Evolutionary conservation across 2,888 invertebrate genomes (phyloP).

Genomic region (Pharmacophagus antenor): DNA sequence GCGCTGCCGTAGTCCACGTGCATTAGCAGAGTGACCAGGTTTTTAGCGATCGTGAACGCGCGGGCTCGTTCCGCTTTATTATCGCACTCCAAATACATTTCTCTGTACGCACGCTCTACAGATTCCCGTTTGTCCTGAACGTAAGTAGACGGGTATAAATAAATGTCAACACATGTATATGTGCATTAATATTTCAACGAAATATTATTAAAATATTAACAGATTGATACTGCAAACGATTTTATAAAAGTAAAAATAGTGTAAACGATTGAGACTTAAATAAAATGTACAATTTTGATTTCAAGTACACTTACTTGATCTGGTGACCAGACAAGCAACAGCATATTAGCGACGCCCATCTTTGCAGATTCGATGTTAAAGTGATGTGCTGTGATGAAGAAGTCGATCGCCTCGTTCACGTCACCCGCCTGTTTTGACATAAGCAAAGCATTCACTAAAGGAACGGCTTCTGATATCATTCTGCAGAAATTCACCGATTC

Average conservation of each 20-base stretch:
- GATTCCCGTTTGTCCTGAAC: slow-evolving; percentile 84
- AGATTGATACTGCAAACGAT: no score
- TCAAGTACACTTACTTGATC: slow-evolving; percentile 83
- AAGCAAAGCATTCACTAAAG: slow-evolving; percentile 86
- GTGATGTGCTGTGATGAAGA: slow-evolving; percentile 90
- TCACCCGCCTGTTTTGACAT: slow-evolving; percentile 88
- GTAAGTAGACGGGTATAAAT: neutral
- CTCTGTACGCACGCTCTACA: slow-evolving; percentile 88
- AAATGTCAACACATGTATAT: neutral
- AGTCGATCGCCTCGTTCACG: slow-evolving; percentile 93
- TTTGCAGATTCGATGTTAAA: slow-evolving; percentile 89
- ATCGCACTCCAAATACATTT: slow-evolving; percentile 83
- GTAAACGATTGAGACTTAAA: no score
- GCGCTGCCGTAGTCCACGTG: slow-evolving; percentile 66
- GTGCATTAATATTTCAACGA: no score
- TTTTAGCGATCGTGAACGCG: slow-evolving; percentile 56
- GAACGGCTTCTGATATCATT: slow-evolving; percentile 68
- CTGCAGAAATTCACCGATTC: slow-evolving; percentile 81
- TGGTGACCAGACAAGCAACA: slow-evolving; percentile 89
- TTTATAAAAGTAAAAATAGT: no score
- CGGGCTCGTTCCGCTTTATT: slow-evolving; percentile 71
- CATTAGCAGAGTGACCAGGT: slow-evolving; percentile 52
- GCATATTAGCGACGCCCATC: slow-evolving; percentile 87
- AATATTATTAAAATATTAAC: no score
- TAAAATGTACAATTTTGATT: neutral